Base-by-base conservation (phyloP, 92 coral and sea anemone species). In the Isaurus tuberculatus region DNA sequence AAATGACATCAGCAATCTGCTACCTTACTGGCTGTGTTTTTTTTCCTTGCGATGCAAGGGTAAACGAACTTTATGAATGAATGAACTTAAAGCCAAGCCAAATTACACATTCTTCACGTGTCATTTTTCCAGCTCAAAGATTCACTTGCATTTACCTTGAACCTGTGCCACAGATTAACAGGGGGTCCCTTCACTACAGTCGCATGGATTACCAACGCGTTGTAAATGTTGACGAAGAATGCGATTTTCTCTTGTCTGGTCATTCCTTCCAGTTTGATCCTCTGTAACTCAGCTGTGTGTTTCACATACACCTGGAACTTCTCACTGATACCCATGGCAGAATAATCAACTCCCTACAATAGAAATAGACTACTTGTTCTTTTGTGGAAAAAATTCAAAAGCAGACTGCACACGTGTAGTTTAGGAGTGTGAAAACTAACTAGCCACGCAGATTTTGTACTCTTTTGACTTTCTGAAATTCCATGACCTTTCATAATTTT, bases 201-300 rank as follows among this genome's bases (percentile, higher is more conserved):
- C 15, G 99, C 99, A 72, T 96, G 99, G 19, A 96, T 92, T 23
- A 96, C 99, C 74, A 96, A 69, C 14, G 99, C 99, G 80, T 96
- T 96, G 90, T 96, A 96, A 33, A 96, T 91, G 77, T 96, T 96
- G 65, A 96, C 92, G 37, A 96, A 96, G 84, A 96, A 96, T 4
- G 99, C 94, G 5, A 96, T 85, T 51, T 95, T 96, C 83, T 94
- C 99, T 55, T 92, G 94, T 64, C 99, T 84, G 14, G 93, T 85
- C 83, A 91, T 90, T 5, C 86, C 92, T 17, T 96, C 98, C 9
- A 96, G 81, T 30, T 96, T 87, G 15, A 96, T 95, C 5, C 99
- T 92, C 84, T 96, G 98, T 9, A 96, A 88, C 77, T 96, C 99
- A 26, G 97, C 99, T 25, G 99, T 96, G 90, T 96, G 99, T 65